Percentiles rank a stretch among this genome's conserved stretches.
Conservation (phyloP, 2,888 invertebrate genomes). For the Megalurothrips usitatus region DNA sequence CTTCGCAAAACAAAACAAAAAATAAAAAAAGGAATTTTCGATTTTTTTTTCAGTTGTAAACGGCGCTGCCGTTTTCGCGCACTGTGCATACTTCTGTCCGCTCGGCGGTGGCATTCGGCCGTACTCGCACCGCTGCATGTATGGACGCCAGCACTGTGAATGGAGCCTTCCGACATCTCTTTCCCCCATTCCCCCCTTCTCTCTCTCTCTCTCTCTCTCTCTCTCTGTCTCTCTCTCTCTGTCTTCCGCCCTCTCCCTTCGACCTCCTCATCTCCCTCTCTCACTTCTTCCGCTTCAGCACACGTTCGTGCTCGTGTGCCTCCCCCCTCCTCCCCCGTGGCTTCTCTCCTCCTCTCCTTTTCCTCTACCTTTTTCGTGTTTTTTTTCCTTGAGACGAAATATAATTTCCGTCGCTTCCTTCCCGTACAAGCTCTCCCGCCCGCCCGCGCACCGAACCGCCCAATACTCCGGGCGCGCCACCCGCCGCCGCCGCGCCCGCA, state of each 20-base stretch:
- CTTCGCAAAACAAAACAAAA: no score
- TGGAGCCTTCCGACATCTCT: no score
- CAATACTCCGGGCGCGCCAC: background rate
- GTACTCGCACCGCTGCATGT: no score
- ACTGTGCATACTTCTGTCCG: no score
- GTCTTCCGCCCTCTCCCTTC: background rate
- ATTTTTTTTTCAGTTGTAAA: no score
- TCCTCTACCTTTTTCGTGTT: background rate
- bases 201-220: background rate
- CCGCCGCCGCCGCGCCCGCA: background rate
- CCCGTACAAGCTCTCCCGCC: background rate
- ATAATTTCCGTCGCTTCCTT: slow-evolving; percentile 22
- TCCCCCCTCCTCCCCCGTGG: background rate
- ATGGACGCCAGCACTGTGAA: no score
- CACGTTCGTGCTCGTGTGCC: background rate
- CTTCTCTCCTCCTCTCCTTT: background rate
- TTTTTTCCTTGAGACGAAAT: slow-evolving; percentile 13
- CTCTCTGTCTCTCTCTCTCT: background rate
- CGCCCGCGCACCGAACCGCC: background rate
- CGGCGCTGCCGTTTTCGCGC: no score
- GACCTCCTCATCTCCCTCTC: background rate
- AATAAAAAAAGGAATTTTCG: no score
- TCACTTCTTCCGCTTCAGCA: background rate
- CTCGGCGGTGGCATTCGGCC: no score
- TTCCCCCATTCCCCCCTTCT: background rate